Conservation (phyloP, 64 coral and sea anemone genomes). For the Astreopora myriophthalma region DNA sequence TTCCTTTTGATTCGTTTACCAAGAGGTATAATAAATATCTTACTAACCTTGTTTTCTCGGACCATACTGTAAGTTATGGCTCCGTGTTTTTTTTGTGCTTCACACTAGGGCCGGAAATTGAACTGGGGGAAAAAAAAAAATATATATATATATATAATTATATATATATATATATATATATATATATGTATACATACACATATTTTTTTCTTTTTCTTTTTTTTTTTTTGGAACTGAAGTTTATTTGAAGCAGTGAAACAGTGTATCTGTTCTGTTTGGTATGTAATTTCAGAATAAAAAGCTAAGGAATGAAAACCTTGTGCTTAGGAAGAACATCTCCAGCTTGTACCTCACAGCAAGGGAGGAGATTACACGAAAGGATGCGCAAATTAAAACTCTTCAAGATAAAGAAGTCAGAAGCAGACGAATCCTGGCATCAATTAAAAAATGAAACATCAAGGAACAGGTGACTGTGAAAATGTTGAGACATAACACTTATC, state of each 20-base stretch:
- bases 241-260: background rate
- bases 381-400: conserved; percentile 72
- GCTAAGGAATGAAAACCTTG: conserved; percentile 85
- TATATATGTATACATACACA: too few species aligned
- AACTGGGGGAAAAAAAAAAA: too few species aligned
- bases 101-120: too few species aligned
- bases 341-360: conserved; percentile 87
- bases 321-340: conserved; percentile 97
- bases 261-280: background rate
- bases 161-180: too few species aligned
- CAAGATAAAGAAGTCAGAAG: conserved; percentile 83
- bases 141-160: too few species aligned
- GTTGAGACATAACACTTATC: background rate
- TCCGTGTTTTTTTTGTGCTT: too few species aligned
- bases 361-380: conserved; percentile 93
- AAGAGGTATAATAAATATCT: too few species aligned
- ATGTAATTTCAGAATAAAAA: conserved; percentile 53
- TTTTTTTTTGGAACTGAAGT: too few species aligned
- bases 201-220: too few species aligned
- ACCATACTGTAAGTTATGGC: too few species aligned
- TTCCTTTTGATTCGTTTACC: too few species aligned
- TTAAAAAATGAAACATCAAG: background rate
- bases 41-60: too few species aligned
- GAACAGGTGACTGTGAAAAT: background rate
- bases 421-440: conserved; percentile 30